phyloP scores from a whole-genome alignment of 2,888 invertebrate genomes.

The Lithophane ornitopus region DNA sequence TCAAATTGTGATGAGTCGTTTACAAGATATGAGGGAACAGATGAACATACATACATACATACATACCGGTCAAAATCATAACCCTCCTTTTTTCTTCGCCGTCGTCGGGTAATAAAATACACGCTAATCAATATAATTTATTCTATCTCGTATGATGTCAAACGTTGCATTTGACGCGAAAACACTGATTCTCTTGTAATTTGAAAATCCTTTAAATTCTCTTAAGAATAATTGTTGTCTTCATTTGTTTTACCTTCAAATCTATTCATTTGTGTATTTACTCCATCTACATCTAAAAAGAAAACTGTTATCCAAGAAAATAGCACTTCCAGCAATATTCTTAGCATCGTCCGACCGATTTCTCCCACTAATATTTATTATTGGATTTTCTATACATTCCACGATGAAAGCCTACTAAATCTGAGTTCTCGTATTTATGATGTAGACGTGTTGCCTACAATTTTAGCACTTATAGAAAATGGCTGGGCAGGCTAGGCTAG shows the following conservation, averaged over 20 bases:
- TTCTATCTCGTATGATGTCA: neutral
- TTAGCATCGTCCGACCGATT: constrained; percentile 51
- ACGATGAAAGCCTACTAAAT: constrained; percentile 75
- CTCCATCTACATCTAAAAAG: neutral
- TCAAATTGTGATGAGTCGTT: too few relatives aligned
- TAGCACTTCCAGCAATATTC: constrained; percentile 42
- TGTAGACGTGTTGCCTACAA: constrained; percentile 73
- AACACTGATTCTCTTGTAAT: neutral
- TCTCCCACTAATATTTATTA: constrained; percentile 75
- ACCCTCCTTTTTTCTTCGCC: too few relatives aligned
- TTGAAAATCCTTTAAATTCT: neutral
- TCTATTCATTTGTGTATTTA: neutral
- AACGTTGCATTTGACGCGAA: neutral
- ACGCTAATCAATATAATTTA: neutral
- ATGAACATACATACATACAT: too few relatives aligned
- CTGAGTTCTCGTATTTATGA: constrained; percentile 76
- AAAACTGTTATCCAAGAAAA: neutral
- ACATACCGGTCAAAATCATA: too few relatives aligned
- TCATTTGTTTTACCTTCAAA: neutral
- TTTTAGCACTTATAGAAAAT: constrained; percentile 29
- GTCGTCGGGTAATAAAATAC: too few relatives aligned
- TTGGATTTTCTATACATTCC: constrained; percentile 73
- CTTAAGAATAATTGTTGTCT: neutral
- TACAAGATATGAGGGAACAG: too few relatives aligned
- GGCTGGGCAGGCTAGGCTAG: constrained; percentile 6